Conservation (phyloP, 2,888 invertebrate species). For the Aleiodes leptofemur region DNA sequence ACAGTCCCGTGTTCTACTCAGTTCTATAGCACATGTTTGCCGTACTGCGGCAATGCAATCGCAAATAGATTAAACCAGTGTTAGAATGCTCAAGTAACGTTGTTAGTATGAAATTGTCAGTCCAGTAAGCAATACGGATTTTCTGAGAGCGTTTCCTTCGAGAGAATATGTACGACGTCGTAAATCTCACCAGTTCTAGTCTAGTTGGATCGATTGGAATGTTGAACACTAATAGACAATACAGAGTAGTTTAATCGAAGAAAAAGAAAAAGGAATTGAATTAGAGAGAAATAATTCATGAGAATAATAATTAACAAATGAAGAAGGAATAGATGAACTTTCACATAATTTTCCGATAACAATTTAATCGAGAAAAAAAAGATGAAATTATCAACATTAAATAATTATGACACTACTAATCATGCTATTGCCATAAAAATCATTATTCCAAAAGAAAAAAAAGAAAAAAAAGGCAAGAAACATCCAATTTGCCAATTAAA, state of each 20-base stretch:
- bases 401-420: constrained; percentile 32
- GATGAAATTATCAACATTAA: no score
- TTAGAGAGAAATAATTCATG: constrained; percentile 17
- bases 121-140: neutral
- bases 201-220: constrained; percentile 53
- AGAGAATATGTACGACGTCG: constrained; percentile 62
- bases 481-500: constrained; percentile 43
- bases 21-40: constrained; percentile 8
- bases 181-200: constrained; percentile 59
- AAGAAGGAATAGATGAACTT: neutral
- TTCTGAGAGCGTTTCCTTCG: constrained; percentile 53
- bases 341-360: neutral
- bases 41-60: constrained; percentile 29
- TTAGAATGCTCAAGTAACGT: constrained; percentile 3
- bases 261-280: constrained; percentile 1
- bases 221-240: constrained; percentile 53
- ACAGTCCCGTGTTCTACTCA: constrained; percentile 10
- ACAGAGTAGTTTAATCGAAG: constrained; percentile 35
- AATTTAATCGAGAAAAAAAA: neutral
- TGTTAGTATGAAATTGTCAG: constrained; percentile 21
- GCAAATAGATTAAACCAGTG: constrained; percentile 17
- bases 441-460: constrained; percentile 36
- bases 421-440: constrained; percentile 37
- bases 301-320: constrained; percentile 14
- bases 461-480: constrained; percentile 14